Conservation (phyloP, 2,888 invertebrate genomes). For the Oeneis ivallda region DNA sequence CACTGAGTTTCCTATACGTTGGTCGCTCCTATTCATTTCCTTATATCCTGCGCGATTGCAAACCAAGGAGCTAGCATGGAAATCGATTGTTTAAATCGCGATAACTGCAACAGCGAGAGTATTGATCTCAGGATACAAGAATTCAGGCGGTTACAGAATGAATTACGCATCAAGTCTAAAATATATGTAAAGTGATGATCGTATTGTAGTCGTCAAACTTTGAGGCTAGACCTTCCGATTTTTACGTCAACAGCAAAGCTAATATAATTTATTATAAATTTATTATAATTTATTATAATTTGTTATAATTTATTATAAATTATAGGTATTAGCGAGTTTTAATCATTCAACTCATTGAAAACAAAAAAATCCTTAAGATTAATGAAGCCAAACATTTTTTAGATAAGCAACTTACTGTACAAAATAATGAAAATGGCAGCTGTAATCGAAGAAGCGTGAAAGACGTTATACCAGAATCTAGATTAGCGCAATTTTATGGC, state of each 20-base stretch:
- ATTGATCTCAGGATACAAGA: neutral
- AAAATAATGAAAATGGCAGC: slow-evolving; percentile 67
- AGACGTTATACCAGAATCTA: slow-evolving; percentile 84
- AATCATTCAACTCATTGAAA: neutral
- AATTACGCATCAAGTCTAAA: no score
- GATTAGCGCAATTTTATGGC: slow-evolving; percentile 82
- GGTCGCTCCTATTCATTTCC: neutral
- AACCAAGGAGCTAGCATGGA: neutral
- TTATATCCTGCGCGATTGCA: neutral
- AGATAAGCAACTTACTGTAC: slow-evolving; percentile 31
- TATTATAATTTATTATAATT: no score
- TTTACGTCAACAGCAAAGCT: no score
- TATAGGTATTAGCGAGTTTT: no score
- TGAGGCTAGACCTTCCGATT: no score
- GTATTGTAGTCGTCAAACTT: no score
- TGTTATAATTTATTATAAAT: no score
- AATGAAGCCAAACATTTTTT: slow-evolving; percentile 1
- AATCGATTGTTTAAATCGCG: no score
- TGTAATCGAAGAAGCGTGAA: slow-evolving; percentile 76
- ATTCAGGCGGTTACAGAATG: neutral
- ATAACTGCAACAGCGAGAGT: neutral
- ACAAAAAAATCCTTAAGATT: neutral
- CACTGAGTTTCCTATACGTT: neutral
- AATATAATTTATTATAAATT: no score
- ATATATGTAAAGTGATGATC: no score